These are phyloP conservation scores for Bombus impatiens DNA, from an alignment of 1,140 invertebrate species.

Conservation along the genomic window DNA sequence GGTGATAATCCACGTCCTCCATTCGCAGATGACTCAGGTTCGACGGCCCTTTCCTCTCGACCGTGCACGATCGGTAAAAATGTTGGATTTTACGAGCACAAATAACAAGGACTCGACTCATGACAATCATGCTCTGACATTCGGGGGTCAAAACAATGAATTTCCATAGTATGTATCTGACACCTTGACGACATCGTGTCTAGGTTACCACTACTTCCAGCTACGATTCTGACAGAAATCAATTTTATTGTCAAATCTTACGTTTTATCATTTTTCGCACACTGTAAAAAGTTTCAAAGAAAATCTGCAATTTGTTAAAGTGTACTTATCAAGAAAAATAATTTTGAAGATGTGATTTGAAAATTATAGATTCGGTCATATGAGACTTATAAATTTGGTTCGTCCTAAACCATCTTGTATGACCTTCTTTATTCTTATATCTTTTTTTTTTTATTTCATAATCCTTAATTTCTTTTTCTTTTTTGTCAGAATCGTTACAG, in stretches of 20 bases:
- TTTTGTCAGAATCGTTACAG: slow-evolving; percentile 46
- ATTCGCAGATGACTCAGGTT: slow-evolving; percentile 3
- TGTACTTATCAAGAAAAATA: too few species aligned
- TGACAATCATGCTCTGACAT: slow-evolving; percentile 68
- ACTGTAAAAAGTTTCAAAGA: too few species aligned
- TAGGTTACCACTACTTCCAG: slow-evolving; percentile 64
- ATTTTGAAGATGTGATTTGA: too few species aligned
- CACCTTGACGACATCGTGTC: slow-evolving; percentile 65
- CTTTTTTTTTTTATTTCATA: too few species aligned
- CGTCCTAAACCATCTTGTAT: too few species aligned
- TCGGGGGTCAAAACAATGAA: slow-evolving; percentile 73
- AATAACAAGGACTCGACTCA: slow-evolving; percentile 61
- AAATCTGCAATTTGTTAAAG: too few species aligned
- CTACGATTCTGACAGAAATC: slow-evolving; percentile 54
- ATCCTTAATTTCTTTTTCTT: background rate
- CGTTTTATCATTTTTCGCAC: background rate
- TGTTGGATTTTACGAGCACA: slow-evolving; percentile 46
- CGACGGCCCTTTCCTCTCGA: slow-evolving; percentile 22
- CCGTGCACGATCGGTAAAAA: background rate
- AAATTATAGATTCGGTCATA: too few species aligned
- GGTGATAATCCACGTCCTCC: slow-evolving; percentile 30
- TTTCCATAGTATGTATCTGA: slow-evolving; percentile 73
- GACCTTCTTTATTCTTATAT: too few species aligned
- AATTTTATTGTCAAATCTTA: background rate
- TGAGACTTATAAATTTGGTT: too few species aligned